Percentiles rank a stretch among this genome's conserved stretches.
Evolutionary conservation across 2,888 invertebrate species (phyloP).

Genomic region (Dysmachus trigonus): DNA sequence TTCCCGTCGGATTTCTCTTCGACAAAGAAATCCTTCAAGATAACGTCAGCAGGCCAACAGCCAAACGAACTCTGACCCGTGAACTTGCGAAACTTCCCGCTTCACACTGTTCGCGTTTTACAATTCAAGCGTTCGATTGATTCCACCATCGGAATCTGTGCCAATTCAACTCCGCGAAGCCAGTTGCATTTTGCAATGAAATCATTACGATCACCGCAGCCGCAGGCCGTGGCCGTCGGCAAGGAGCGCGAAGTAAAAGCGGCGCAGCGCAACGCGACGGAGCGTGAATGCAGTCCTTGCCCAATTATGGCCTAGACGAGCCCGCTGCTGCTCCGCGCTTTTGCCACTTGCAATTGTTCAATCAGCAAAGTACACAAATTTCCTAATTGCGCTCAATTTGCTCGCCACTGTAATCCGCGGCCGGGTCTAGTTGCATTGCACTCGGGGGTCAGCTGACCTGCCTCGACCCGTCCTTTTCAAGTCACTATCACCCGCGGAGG

Average conservation of each 20-base stretch:
- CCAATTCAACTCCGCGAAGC: neutral
- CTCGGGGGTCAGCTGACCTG: neutral
- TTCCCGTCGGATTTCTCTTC: neutral
- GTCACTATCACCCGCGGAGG: neutral
- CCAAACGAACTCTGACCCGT: neutral
- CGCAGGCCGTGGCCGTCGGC: neutral
- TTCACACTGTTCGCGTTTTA: neutral
- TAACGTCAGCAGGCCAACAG: neutral
- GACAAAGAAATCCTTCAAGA: neutral
- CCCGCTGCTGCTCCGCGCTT: conserved; percentile 4
- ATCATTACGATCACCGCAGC: neutral
- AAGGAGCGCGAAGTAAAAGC: neutral
- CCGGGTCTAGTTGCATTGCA: neutral
- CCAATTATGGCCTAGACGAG: conserved; percentile 32
- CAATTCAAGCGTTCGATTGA: neutral
- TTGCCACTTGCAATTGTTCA: conserved; percentile 33
- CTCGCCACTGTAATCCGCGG: conserved; percentile 2
- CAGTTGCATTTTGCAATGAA: conserved; percentile 7
- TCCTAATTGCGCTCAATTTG: conserved; percentile 42
- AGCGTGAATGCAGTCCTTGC: conserved; percentile 16
- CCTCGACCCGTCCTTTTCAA: neutral
- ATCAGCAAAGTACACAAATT: conserved; percentile 37
- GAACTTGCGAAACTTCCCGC: neutral
- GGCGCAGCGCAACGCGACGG: neutral
- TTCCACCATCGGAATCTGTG: neutral